Base-by-base conservation (phyloP, 2,797 vertebrate species). In the Netta rufina region DNA sequence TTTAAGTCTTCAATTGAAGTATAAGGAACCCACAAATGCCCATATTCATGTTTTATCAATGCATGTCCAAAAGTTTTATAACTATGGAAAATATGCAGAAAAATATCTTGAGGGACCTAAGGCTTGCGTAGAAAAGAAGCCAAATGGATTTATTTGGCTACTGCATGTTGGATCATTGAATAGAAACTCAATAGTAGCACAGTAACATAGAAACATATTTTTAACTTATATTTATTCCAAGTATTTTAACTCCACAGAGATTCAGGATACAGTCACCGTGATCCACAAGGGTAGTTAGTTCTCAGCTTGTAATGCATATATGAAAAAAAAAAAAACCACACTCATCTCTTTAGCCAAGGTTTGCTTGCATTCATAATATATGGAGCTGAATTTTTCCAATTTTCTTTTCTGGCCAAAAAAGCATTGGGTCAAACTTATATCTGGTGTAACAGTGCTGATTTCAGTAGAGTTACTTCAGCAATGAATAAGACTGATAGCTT, bases 91-190 rank as follows among this genome's bases (percentile, higher is more conserved):
- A 83, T 61, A 78, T n/a, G 43, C 9, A 3, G 20, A 69, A 65
- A 47, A 30, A 33, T 14, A 27, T 49, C 84, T 72, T 39, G 28
- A 65, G 49, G 65, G 69, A 83, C 49, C 4, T 65, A 30, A 14
- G 25, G 8, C 20, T 81, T 75, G 57, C 47, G 70, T 0, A 66
- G 53, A 47, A 65, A 87, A 90, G 21, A 92, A 84, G 28, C 53
- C 86, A 89, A 32, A 83, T 82, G 53, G 64, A 86, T 92, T 92
- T 88, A 51, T 90, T 95, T 83, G 77, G 87, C 88, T 96, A 60
- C 83, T 80, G 54, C 61, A 19, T 32, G 30, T 89, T 89, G 83
- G 45, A 84, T 90, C 27, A 13, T 38, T 57, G 76, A 61, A 41
- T 25, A 69, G 93, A 84, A 96, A 96, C 60, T 30, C 79, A 77